Evolutionary conservation across 2,797 vertebrate genomes (phyloP).

Genomic region (Tachyglossus aculeatus): DNA sequence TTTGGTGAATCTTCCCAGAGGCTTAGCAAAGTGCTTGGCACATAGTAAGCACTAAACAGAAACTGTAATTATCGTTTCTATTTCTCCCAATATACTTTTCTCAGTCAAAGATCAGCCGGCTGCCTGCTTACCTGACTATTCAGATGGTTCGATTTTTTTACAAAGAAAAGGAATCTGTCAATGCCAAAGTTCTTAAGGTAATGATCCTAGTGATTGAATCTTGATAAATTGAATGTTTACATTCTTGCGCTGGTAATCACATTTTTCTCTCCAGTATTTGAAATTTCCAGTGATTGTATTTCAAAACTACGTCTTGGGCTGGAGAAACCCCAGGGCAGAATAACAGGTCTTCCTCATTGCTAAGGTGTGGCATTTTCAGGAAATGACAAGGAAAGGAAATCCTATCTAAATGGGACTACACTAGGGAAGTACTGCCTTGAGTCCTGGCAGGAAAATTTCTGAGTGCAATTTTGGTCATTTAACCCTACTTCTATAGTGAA

Average conservation of each 20-base stretch:
- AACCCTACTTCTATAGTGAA: no score
- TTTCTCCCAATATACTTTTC: slow-evolving; percentile 30
- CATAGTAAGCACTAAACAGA: no score
- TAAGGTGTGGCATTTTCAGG: no score
- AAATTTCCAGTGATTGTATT: neutral
- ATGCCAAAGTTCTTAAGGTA: slow-evolving; percentile 99
- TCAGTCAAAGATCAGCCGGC: slow-evolving; percentile 94
- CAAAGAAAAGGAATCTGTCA: slow-evolving; percentile 99
- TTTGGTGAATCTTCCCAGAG: no score
- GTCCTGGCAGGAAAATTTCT: no score
- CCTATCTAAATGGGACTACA: no score
- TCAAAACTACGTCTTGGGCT: slow-evolving; percentile 3
- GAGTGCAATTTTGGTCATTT: no score
- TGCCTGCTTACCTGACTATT: slow-evolving; percentile 95
- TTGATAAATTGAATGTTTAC: neutral
- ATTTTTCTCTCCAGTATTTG: neutral
- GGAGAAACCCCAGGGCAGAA: no score
- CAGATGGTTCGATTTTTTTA: slow-evolving; percentile 99
- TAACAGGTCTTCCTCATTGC: no score
- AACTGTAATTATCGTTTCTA: neutral
- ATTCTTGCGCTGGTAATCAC: neutral
- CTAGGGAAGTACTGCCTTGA: no score
- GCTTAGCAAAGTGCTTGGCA: neutral
- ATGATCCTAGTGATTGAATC: slow-evolving; percentile 3
- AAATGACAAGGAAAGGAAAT: no score